Evolutionary conservation across 1,140 invertebrate species (phyloP), one percentile per base, ranked within the genome.

Genomic region (Trichonephila clavipes): DNA sequence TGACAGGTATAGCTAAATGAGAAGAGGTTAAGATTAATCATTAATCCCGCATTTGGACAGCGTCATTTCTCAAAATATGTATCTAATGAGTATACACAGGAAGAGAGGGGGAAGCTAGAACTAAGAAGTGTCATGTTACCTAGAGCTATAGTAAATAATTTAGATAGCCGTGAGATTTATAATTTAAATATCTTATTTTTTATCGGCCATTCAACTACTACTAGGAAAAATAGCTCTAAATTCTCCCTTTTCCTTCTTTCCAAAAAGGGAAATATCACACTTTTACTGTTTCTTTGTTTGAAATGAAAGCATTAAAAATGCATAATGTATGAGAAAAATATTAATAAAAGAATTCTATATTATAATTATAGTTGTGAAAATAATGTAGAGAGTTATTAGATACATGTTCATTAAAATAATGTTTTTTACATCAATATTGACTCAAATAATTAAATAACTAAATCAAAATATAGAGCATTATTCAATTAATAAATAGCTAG

Each of bases 21-120:
- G 66, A 72, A 58, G 86, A 88, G 24, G 24, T 44, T 28, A 66
- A 88, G 87, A 89, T 89, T 89, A 89, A 89, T 89, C 87, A 89
- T 69, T 51, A 58, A 72, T 69, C 19, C 87, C 34, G 24, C 19
- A 69, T 72, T 89, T 62, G 62, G 87, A 69, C 87, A 89, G 64
- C 66, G 34, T 62, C 62, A 69, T 89, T 89, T 89, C 44, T 89
- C 87, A 89, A 89, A 44, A 51, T 69, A 87, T 77, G 62, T 64
- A 44, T 62, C 58, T 64, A 62, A 64, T 40, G 85, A 87, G 82
- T 16, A 77, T 12, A 24, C 72, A 28, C 14, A 8, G 72, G 72
- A 51, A 51, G 7, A 12, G 19, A n/a, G 40, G 82, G 40, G 18
- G 72, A 19, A 77, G 28, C 14, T 18, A 40, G 66, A n/a, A 24